Evolutionary conservation across 1,140 invertebrate species (phyloP), one percentile per base, ranked within the genome.

Genomic region (Thaumetopoea pityocampa): DNA sequence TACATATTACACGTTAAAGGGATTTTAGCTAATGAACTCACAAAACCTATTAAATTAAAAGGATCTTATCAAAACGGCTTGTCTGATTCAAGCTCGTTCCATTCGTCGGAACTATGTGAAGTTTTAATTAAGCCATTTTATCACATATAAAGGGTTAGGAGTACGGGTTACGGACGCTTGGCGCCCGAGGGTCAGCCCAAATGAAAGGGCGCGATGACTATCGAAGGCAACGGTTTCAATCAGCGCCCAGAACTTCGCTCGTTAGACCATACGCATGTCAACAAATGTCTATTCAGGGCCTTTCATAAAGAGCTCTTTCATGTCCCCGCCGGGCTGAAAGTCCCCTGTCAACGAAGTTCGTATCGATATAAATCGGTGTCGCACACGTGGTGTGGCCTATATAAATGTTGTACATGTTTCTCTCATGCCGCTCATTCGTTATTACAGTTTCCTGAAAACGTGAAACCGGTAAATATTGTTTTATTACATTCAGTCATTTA

Each of bases 181-280:
- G 34, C 34, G 30, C 11, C 27, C 35, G 45, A 45, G 60, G 60
- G 60, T 68, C 54, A 58, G 54, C 49, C 49, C 50, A 47, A 47
- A 47, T 61, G 49, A 61, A 69, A 71, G 60, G 71, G 59, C 34
- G 46, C 51, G 67, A 72, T 70, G 68, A 57, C 58, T 69, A 78
- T 78, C 67, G 50, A 49, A 42, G 51, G 57, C 36, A 34, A 50
- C 51, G 63, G 62, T 71, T 76, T 73, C 71, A 74, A 74, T 74
- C 65, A 63, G n/a, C 56, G 64, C 51, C n/a, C 57, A 56, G 54
- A 68, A 71, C 58, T 73, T 70, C 41, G 54, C 50, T 59, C 57
- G 53, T 57, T 63, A 59, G 45, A 49, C 47, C 49, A 44, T 44
- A 53, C 38, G 52, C 45, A 46, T 35, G 48, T 52, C 49, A 53